Percentiles rank a stretch among this genome's conserved stretches.
Evolutionary conservation across 2,797 vertebrate species (phyloP).

Genomic region (Heterohyrax brucei): DNA sequence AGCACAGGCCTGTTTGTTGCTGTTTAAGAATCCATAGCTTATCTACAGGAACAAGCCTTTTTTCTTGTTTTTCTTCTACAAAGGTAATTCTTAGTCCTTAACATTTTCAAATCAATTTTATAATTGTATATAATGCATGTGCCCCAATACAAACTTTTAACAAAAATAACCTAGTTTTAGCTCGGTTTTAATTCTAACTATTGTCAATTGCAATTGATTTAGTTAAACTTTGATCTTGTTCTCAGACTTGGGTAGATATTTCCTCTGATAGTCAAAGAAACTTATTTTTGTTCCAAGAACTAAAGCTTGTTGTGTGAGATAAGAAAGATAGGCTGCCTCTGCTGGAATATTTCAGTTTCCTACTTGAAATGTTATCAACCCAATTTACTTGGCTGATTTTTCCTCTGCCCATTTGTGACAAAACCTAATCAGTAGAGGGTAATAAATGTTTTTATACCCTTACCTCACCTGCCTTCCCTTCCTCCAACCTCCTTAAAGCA

Average conservation of each 20-base stretch:
- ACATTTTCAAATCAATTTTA: conserved; percentile 39
- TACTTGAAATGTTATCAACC: background rate
- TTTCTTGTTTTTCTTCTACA: conserved; percentile 15
- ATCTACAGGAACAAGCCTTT: background rate
- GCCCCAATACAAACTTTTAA: conserved; percentile 34
- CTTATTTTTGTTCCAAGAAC: conserved; percentile 3
- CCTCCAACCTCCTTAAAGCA: background rate
- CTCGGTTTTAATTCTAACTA: conserved; percentile 16
- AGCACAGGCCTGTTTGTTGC: background rate
- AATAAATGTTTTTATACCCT: background rate
- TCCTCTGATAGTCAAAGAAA: conserved; percentile 44
- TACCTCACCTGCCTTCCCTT: background rate
- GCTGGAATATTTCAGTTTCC: background rate
- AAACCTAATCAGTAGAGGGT: background rate
- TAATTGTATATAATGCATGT: background rate
- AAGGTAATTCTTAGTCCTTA: background rate
- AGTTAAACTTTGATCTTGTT: conserved; percentile 53
- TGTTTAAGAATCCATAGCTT: background rate
- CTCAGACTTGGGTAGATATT: conserved; percentile 6
- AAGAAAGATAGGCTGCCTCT: background rate
- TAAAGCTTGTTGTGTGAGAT: background rate
- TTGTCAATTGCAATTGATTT: background rate
- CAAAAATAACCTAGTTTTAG: conserved; percentile 41
- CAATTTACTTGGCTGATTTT: conserved; percentile 1
- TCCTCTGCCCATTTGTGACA: background rate